These are phyloP conservation scores for Trichonephila inaurata DNA, from an alignment of 1,140 invertebrate genomes.

Conservation along the genomic window DNA sequence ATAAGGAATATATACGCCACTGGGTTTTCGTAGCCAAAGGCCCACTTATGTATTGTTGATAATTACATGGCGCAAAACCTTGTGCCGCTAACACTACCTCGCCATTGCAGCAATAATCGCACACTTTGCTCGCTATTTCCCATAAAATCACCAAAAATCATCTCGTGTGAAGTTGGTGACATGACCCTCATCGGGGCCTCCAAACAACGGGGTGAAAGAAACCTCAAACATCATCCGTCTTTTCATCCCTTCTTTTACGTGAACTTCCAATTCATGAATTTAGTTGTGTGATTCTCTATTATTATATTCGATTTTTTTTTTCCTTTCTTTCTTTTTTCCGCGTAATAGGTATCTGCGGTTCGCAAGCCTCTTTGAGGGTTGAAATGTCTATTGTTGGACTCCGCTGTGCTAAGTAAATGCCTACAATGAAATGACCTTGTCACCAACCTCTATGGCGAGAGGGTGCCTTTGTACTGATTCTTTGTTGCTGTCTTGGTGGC, in stretches of 20 bases:
- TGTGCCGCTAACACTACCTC: no score
- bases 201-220: neutral
- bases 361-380: neutral
- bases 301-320: neutral
- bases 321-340: neutral
- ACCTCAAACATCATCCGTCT: neutral
- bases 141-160: no score
- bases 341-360: conserved; percentile 1
- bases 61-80: no score
- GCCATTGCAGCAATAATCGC: no score
- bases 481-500: neutral
- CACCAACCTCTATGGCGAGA: neutral
- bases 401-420: neutral
- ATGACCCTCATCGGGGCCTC: neutral
- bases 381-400: neutral
- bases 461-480: neutral
- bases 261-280: neutral
- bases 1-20: no score
- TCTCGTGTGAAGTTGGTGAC: no score
- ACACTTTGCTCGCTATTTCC: no score
- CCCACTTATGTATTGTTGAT: no score
- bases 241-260: neutral
- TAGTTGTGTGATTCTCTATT: neutral
- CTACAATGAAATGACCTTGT: neutral
- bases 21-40: no score